Evolutionary conservation across 2,888 invertebrate species (phyloP), one percentile per base, ranked within the genome.

Genomic region (Idaea biselata): DNA sequence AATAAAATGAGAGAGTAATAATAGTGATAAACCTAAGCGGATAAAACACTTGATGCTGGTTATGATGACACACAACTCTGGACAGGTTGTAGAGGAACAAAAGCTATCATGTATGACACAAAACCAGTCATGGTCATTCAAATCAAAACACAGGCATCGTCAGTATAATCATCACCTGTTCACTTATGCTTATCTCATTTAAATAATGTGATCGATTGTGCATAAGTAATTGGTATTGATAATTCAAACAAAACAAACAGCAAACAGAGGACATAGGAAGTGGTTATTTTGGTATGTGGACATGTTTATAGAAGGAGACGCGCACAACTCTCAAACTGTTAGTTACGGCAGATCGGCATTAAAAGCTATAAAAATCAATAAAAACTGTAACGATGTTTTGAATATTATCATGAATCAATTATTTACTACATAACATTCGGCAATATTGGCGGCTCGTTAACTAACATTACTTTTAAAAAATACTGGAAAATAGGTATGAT

Each of bases 361-460:
- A 68, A 72, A 68, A 68, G 70, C 68, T 61, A 62, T 68, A 61
- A 65, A 66, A 65, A 67, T 68, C 68, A 68, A 70, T 66, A 65
- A 67, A 63, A 67, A 66, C 59, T 16, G 16, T 61, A 18, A 60
- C 55, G 75, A 60, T 56, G 75, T 81, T 82, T 66, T 80, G 84
- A 84, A 85, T 80, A 84, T 84, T 82, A 83, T 79, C 82, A 83
- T 72, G 65, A 63, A 62, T 60, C 63, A 59, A 53, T 33, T 33
- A 61, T 58, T 60, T 63, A 58, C 63, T 63, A 44, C 44, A 14
- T 44, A 44, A 32, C 11, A 11, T 32, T 32, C 32, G 32, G 32
- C 11, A 32, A 44, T 44, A 44, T 44, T 44, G 14, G 44, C 14
- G 1, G 11, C 44, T 44, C 8, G 3, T 14, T 44, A 44, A 5